Percentiles rank a stretch among this genome's conserved stretches.
phyloP scores from a whole-genome alignment of 2,888 invertebrate species.

The Watsonalla binaria region DNA sequence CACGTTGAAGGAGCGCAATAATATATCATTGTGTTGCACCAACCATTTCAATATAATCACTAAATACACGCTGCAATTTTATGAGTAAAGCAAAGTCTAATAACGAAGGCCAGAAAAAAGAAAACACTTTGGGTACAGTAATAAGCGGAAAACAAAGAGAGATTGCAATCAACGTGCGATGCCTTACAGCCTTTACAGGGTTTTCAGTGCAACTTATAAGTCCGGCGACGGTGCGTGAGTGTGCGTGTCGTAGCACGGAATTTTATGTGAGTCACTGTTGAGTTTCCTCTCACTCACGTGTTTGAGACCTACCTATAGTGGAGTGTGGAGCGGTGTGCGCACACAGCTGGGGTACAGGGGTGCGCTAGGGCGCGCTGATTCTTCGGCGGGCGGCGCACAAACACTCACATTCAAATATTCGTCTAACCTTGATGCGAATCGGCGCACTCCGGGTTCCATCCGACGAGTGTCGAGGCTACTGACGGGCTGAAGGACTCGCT shows the following conservation, averaged over 20 bases:
- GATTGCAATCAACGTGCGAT: background rate
- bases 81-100: conserved; percentile 12
- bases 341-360: conserved; percentile 56
- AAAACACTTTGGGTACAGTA: conserved; percentile 18
- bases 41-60: conserved; percentile 6
- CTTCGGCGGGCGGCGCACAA: conserved; percentile 61
- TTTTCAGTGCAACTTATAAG: background rate
- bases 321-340: conserved; percentile 48
- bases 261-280: conserved; percentile 54
- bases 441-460: conserved; percentile 78
- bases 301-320: conserved; percentile 62
- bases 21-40: conserved; percentile 10
- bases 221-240: conserved; percentile 15
- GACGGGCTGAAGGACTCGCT: conserved; percentile 71
- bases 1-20: conserved; percentile 12
- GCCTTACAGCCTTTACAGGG: background rate
- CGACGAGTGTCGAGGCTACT: conserved; percentile 70
- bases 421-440: conserved; percentile 78
- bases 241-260: conserved; percentile 32
- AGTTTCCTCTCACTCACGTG: conserved; percentile 54
- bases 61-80: background rate
- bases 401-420: conserved; percentile 76
- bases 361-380: conserved; percentile 52
- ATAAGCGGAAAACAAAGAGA: conserved; percentile 13
- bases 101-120: conserved; percentile 10